Percentiles rank a stretch among this genome's conserved stretches.
Conservation (phyloP, 2,797 vertebrate species). For the Halcyon smyrnensis region DNA sequence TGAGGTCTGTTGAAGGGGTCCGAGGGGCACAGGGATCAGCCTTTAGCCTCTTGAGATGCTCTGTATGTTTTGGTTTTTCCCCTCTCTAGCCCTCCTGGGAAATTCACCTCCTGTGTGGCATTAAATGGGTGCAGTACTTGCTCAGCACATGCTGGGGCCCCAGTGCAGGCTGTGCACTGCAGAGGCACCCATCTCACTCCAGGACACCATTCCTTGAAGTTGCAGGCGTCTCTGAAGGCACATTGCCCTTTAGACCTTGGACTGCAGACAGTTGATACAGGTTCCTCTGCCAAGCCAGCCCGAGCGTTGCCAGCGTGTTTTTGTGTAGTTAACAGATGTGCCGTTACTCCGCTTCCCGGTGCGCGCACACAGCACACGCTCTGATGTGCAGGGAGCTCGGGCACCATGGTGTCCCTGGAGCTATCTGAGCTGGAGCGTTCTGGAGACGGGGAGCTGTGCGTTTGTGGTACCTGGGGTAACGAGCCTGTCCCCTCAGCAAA, state of each 20-base stretch:
- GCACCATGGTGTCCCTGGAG: background rate
- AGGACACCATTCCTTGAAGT: background rate
- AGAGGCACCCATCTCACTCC: accelerated
- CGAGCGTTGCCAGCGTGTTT: background rate
- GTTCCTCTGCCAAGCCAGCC: background rate
- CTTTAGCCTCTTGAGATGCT: background rate
- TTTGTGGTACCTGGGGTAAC: background rate
- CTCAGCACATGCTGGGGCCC: accelerated
- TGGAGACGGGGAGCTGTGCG: accelerated
- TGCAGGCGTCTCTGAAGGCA: background rate
- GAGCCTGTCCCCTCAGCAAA: background rate
- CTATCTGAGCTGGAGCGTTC: background rate
- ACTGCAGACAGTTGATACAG: background rate
- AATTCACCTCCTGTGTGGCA: background rate
- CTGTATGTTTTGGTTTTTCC: background rate
- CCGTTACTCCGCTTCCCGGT: accelerated
- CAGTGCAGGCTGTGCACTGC: background rate
- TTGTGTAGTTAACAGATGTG: background rate
- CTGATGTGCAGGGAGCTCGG: background rate
- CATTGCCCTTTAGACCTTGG: conserved; percentile 43
- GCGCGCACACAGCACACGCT: accelerated
- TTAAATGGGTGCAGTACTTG: accelerated
- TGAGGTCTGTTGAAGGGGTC: accelerated
- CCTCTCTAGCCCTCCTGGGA: background rate
- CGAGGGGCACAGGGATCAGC: background rate